Percentiles rank a stretch among this genome's conserved stretches.
phyloP scores from a whole-genome alignment of 1,140 invertebrate genomes.

The Caerostris darwini region DNA sequence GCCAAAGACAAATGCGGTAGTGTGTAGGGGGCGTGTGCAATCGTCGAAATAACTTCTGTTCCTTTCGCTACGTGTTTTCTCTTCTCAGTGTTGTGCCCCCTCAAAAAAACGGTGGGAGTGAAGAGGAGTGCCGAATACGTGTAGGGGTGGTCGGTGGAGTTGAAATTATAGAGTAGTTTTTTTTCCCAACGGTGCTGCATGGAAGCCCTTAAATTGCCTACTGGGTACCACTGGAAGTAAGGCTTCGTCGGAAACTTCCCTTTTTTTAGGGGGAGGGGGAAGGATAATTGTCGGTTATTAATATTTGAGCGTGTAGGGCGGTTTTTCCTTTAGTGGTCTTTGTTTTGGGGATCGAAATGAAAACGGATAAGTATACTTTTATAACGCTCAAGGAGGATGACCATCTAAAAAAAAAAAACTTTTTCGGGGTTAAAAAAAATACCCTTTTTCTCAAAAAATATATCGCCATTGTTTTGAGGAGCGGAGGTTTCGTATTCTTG shows the following conservation, averaged over 20 bases:
- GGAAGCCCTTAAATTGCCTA: neutral
- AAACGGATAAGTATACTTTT: neutral
- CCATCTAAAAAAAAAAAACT: neutral
- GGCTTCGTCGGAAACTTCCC: too few relatives aligned
- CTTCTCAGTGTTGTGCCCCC: neutral
- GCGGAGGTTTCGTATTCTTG: too few relatives aligned
- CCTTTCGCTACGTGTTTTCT: slow-evolving; percentile 7
- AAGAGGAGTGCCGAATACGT: too few relatives aligned
- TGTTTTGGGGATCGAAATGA: neutral
- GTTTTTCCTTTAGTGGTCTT: neutral
- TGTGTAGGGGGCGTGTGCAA: neutral
- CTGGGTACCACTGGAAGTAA: neutral
- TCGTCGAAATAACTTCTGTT: slow-evolving; percentile 32
- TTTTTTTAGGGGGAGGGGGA: too few relatives aligned
- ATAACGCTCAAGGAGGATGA: neutral
- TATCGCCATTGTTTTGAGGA: too few relatives aligned
- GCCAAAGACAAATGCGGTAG: neutral
- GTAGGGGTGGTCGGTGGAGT: neutral
- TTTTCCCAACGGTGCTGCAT: too few relatives aligned
- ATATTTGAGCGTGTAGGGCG: neutral
- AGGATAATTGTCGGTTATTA: neutral
- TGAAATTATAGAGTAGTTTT: neutral
- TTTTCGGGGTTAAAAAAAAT: too few relatives aligned
- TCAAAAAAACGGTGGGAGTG: neutral
- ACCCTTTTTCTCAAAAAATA: too few relatives aligned